Percentiles rank a stretch among this genome's conserved stretches.
phyloP scores from a whole-genome alignment of 2,113 vertebrate species.

The Hippocampus comes region DNA sequence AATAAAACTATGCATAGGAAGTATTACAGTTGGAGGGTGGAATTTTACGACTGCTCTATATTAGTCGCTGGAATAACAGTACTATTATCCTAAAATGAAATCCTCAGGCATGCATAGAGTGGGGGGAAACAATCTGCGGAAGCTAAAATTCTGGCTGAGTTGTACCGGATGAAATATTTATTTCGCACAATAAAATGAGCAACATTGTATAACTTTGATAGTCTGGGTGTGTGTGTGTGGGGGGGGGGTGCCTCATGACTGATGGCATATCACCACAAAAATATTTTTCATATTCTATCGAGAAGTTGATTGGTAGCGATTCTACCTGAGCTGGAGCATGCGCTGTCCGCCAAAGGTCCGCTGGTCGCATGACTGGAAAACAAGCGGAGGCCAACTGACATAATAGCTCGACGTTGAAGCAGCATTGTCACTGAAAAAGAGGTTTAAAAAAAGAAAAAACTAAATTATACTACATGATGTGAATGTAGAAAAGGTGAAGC shows the following conservation, averaged over 20 bases:
- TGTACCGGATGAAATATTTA: neutral
- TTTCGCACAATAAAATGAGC: too few relatives aligned
- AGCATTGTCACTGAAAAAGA: conserved; percentile 50
- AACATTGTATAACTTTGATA: too few relatives aligned
- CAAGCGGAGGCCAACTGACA: conserved; percentile 50
- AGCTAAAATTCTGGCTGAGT: too few relatives aligned
- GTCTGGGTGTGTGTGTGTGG: neutral
- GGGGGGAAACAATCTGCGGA: too few relatives aligned
- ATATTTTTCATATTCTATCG: too few relatives aligned
- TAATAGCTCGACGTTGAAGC: conserved; percentile 39
- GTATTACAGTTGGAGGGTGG: neutral
- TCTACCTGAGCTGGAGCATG: conserved; percentile 58
- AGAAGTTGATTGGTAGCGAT: neutral
- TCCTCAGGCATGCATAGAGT: neutral
- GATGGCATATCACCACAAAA: neutral
- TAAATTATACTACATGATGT: too few relatives aligned
- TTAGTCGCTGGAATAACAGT: neutral
- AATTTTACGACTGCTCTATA: neutral
- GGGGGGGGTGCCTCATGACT: neutral
- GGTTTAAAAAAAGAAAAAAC: neutral
- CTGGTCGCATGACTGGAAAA: conserved; percentile 38
- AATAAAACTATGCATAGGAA: neutral
- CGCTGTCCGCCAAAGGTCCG: conserved; percentile 29
- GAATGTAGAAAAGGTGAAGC: too few relatives aligned
- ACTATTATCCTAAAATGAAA: neutral